Conservation (phyloP, 2,113 vertebrate species). For the Noturus placidus region DNA sequence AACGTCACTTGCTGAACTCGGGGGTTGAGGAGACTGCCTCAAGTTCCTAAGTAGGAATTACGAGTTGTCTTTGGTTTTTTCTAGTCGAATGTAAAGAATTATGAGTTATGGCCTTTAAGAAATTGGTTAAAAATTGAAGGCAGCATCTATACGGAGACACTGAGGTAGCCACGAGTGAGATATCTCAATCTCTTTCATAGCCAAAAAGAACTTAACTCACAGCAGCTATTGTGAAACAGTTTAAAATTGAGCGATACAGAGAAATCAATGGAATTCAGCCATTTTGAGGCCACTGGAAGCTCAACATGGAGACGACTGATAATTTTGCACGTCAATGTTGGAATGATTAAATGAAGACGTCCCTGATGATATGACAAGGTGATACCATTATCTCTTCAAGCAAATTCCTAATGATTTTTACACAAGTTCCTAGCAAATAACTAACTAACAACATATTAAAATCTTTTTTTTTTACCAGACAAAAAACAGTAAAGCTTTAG, state of each 20-base stretch:
- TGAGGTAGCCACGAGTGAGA: no score
- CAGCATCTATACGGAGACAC: no score
- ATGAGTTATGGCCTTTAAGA: neutral
- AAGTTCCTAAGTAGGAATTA: neutral
- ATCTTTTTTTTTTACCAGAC: no score
- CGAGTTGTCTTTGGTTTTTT: neutral
- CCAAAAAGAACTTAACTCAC: neutral
- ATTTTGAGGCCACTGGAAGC: neutral
- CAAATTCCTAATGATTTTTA: neutral
- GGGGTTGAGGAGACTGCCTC: neutral
- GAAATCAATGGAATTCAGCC: neutral
- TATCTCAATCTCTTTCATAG: no score
- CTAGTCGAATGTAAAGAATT: neutral
- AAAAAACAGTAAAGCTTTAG: no score
- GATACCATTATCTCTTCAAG: neutral
- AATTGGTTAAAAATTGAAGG: no score
- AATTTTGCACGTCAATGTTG: neutral
- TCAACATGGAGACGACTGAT: neutral
- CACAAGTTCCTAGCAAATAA: no score
- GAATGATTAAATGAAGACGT: neutral
- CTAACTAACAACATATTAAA: no score
- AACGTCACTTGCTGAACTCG: neutral
- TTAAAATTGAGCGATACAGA: neutral
- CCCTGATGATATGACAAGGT: neutral
- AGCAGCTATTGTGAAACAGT: no score